Evolutionary conservation across 2,888 invertebrate species (phyloP), one percentile per base, ranked within the genome.

Genomic region (Laothoe populi): DNA sequence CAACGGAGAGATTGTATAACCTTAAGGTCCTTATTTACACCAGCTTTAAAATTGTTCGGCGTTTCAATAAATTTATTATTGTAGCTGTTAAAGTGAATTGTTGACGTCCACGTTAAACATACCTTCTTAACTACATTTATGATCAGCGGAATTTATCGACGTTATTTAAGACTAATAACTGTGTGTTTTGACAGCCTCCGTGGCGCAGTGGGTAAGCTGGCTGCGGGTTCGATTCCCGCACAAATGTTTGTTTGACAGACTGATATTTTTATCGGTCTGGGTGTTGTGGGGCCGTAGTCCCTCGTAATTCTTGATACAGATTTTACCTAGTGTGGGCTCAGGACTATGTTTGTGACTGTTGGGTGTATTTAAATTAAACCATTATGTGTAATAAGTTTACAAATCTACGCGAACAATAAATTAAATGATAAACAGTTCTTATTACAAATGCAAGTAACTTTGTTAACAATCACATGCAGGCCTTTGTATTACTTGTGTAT

Each of bases 1-100:
- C 77, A 74, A 73, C 77, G 70, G 67, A 82, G 87, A 84, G 88
- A 88, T 88, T 83, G 85, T 87, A 74, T 77, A 82, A 81, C 83
- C 83, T 87, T 81, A 70, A 70, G 65, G 61, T 68, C 66, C 70
- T 69, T 67, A 71, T 67, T 71, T 66, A 75, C 65, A 77, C 68
- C 68, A 67, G 63, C 62, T 62, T 66, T 42, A 65, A 64, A 67
- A 58, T 49, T 48, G 46, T 26, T 40, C 49, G 21, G 61, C 44
- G 53, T 61, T 60, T 58, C 46, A 48, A 62, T 62, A 58, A 58
- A 62, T 62, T 62, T 59, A 48, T 31, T 26, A 62, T 48, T 19
- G 44, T 38, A 58, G 46, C 38, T 38, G 48, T 62, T 62, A 38
- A 61, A 38, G 58, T 57, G 61, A 44, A 61, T 48, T 46, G 58